A percentile compares a stretch with the other conserved stretches of the same genome.
Evolutionary conservation across 2,113 vertebrate genomes (phyloP).

Genomic region (Prionailurus bengalensis): DNA sequence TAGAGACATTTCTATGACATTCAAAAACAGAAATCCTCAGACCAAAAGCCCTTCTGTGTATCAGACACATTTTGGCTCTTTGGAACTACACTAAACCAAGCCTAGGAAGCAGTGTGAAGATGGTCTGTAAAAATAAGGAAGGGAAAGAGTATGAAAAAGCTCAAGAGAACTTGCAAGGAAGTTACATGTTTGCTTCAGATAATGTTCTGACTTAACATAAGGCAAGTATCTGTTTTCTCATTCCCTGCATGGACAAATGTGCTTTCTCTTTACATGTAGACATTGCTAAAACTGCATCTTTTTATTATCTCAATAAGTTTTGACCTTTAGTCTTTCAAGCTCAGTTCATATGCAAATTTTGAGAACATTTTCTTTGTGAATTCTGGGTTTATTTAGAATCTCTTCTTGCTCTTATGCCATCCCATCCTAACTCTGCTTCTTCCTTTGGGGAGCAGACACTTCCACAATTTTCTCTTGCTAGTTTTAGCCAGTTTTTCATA

Average conservation of each 20-base stretch:
- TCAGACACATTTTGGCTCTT: slow-evolving; percentile 18
- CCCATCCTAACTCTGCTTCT: background rate
- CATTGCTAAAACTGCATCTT: background rate
- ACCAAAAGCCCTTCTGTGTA: background rate
- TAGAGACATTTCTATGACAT: background rate
- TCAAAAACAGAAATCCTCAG: slow-evolving; percentile 35
- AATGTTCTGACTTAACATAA: background rate
- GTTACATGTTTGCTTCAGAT: background rate
- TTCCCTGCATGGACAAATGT: slow-evolving; percentile 2
- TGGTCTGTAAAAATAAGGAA: slow-evolving; percentile 34
- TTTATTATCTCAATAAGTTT: slow-evolving; percentile 32
- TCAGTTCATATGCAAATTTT: background rate
- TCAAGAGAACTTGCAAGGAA: slow-evolving; percentile 29
- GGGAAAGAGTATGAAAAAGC: slow-evolving; percentile 16
- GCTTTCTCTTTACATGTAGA: background rate
- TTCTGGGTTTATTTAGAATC: slow-evolving; percentile 42
- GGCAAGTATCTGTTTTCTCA: background rate
- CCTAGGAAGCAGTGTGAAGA: background rate
- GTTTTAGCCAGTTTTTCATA: background rate
- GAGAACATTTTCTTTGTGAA: slow-evolving; percentile 29
- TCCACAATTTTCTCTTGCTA: background rate
- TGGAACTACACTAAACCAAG: background rate
- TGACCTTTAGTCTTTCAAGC: background rate
- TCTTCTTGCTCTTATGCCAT: slow-evolving; percentile 36
- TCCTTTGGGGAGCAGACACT: background rate